These are phyloP conservation scores for Corbicula japonica DNA, from an alignment of 2,888 invertebrate genomes.

Conservation along the genomic window DNA sequence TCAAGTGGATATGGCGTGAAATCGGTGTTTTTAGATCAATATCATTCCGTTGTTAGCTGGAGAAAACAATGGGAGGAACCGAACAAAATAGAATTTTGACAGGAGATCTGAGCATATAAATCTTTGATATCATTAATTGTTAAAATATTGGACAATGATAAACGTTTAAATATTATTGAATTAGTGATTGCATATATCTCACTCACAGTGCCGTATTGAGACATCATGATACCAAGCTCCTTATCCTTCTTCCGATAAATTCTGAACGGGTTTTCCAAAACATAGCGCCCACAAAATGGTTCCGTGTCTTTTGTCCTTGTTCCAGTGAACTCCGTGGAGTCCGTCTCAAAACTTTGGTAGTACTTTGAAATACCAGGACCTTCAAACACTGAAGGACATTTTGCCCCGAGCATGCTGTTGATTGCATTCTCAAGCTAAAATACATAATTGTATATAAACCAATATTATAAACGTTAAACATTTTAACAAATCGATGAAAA, in stretches of 20 bases:
- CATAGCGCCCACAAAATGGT: conserved; percentile 63
- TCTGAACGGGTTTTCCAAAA: conserved; percentile 44
- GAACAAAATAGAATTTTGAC: too few species aligned
- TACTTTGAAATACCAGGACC: conserved; percentile 27
- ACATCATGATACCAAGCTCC: conserved; percentile 26
- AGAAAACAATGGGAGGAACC: too few species aligned
- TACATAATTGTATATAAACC: neutral
- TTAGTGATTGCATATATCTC: too few species aligned
- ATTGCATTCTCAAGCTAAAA: conserved; percentile 43
- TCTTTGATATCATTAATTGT: too few species aligned
- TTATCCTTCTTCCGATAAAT: conserved; percentile 40
- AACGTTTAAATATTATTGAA: too few species aligned
- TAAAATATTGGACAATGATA: too few species aligned
- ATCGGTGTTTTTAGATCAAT: too few species aligned
- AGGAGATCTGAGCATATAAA: too few species aligned
- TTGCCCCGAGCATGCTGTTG: conserved; percentile 51
- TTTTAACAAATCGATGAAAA: neutral
- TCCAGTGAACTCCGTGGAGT: conserved; percentile 27
- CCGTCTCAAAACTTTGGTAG: conserved; percentile 51
- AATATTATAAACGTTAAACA: neutral
- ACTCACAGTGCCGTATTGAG: too few species aligned
- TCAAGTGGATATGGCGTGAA: too few species aligned
- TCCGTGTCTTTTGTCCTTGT: conserved; percentile 51
- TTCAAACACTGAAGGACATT: conserved; percentile 54
- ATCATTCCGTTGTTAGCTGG: too few species aligned